A percentile compares a stretch with the other conserved stretches of the same genome.
Conservation (phyloP, 2,113 vertebrate genomes). For the Heloderma charlesbogerti region DNA sequence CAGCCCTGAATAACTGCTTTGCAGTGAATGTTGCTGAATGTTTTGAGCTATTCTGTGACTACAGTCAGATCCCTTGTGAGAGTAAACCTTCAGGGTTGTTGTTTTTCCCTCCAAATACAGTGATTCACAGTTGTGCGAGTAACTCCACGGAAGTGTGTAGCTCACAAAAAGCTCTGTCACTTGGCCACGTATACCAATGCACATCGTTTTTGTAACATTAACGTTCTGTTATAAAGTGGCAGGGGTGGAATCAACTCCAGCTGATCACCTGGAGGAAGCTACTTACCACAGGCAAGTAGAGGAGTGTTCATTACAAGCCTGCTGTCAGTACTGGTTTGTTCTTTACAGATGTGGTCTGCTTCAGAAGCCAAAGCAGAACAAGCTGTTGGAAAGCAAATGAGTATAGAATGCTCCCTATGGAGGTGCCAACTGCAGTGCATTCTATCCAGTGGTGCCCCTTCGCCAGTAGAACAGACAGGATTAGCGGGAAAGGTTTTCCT, state of each 20-base stretch:
- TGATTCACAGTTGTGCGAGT: background rate
- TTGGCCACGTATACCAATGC: background rate
- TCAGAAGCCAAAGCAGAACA: background rate
- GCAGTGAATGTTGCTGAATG: background rate
- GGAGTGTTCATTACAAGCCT: background rate
- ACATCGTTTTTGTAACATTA: background rate
- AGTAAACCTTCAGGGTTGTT: background rate
- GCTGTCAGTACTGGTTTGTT: background rate
- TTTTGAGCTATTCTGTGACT: background rate
- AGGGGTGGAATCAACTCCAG: no score
- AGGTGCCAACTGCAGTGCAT: background rate
- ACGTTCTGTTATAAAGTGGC: background rate
- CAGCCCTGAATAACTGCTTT: background rate
- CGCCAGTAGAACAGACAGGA: no score
- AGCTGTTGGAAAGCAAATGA: background rate
- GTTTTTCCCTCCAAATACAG: background rate
- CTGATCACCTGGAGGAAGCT: background rate
- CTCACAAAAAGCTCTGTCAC: background rate
- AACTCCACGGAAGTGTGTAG: background rate
- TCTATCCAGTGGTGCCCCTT: no score
- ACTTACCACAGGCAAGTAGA: background rate
- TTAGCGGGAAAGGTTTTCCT: no score
- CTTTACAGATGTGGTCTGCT: background rate
- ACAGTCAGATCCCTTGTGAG: background rate
- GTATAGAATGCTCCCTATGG: background rate